phyloP scores from a whole-genome alignment of 2,888 invertebrate species.

The Anarsia innoxiella region DNA sequence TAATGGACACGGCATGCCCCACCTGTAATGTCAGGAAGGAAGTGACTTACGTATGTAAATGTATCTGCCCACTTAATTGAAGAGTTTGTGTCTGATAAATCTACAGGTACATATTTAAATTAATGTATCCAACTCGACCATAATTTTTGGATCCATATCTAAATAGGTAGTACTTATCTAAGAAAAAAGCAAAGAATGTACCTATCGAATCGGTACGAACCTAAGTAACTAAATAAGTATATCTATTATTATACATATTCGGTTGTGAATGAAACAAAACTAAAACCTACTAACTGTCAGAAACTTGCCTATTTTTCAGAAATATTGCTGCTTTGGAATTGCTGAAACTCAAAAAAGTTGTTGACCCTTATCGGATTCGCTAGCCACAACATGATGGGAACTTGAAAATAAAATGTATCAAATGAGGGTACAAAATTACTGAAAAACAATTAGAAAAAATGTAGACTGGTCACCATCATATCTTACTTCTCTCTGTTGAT shows the following conservation, averaged over 20 bases:
- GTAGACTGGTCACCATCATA: no score
- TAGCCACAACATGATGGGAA: constrained; percentile 50
- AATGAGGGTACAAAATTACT: no score
- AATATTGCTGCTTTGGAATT: constrained; percentile 15
- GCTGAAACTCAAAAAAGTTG: constrained; percentile 48
- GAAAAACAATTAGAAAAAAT: no score
- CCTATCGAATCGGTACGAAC: background rate
- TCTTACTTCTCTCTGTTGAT: no score
- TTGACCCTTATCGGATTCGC: constrained; percentile 39
- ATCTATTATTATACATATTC: background rate
- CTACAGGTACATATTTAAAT: no score
- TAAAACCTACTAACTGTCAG: no score
- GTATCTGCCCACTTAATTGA: background rate
- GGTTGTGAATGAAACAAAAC: background rate
- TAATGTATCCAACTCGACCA: no score
- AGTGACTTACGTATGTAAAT: background rate
- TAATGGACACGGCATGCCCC: constrained; percentile 16
- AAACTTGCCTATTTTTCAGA: background rate
- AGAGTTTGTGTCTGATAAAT: no score
- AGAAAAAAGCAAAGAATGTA: background rate
- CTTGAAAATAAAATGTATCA: no score
- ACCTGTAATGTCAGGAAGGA: background rate
- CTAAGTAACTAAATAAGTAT: no score
- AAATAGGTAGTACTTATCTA: background rate
- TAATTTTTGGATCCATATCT: no score